phyloP scores from a whole-genome alignment of 2,113 vertebrate species.

The Cinclus mexicanus region DNA sequence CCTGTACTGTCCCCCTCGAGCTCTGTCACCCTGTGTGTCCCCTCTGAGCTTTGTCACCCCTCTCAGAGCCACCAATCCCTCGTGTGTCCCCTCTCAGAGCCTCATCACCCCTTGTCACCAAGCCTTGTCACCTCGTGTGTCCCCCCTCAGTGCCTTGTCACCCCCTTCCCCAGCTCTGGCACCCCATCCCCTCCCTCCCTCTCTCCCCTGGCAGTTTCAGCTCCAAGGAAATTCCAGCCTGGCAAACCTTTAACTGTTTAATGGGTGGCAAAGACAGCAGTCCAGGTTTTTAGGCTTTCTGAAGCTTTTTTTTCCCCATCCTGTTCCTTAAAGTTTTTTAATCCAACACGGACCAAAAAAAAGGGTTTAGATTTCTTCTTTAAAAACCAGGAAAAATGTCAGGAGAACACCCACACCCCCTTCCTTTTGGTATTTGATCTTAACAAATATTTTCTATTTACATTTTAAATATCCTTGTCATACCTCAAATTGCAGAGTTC shows the following conservation, averaged over 20 bases:
- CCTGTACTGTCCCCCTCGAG: too few relatives aligned
- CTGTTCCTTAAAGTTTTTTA: not conserved
- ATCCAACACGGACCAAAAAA: not conserved
- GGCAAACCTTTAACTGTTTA: not conserved
- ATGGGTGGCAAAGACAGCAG: not conserved
- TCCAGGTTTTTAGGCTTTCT: not conserved
- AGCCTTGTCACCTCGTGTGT: not conserved
- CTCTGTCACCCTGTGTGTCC: too few relatives aligned
- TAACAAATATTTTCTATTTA: not conserved
- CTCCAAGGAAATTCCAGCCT: not conserved
- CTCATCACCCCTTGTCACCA: too few relatives aligned
- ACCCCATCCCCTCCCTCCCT: too few relatives aligned
- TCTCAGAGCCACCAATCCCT: too few relatives aligned
- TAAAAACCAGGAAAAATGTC: not conserved
- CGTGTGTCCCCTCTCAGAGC: too few relatives aligned
- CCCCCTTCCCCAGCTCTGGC: not conserved
- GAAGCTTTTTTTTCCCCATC: fast-evolving
- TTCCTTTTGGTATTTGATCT: not conserved
- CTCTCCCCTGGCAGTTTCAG: not conserved
- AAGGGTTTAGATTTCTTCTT: not conserved
- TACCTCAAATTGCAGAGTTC: not conserved
- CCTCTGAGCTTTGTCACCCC: too few relatives aligned
- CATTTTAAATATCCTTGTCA: not conserved
- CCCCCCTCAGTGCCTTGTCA: not conserved
- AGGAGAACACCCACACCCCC: not conserved